Evolutionary conservation across 2,888 invertebrate species (phyloP).

Genomic region (Hydrotaea cyrtoneurina): DNA sequence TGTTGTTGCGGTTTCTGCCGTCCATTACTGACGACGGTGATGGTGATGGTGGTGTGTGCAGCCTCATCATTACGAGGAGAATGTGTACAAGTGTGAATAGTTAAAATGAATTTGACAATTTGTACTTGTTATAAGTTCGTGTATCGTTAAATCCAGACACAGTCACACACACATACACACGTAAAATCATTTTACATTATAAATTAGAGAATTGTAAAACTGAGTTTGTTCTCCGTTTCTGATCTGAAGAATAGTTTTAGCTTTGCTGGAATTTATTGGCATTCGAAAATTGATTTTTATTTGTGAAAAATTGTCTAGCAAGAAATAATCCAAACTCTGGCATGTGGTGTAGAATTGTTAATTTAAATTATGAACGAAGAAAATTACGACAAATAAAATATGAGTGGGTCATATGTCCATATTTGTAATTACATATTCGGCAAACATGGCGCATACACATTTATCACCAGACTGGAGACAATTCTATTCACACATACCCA

Average conservation of each 20-base stretch:
- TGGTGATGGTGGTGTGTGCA: not conserved
- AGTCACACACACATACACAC: not conserved
- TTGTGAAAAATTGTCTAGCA: conserved; percentile 25
- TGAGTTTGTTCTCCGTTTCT: conserved; percentile 6
- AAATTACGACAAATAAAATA: conserved; percentile 9
- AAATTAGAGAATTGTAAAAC: conserved; percentile 27
- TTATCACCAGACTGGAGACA: not conserved
- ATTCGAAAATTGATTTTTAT: conserved; percentile 25
- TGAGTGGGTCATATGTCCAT: not conserved
- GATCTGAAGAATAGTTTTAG: not conserved
- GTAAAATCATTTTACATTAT: conserved; percentile 13
- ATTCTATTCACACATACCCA: no score
- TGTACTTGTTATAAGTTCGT: conserved; percentile 44
- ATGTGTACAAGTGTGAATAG: conserved; percentile 53
- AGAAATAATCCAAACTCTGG: conserved; percentile 25
- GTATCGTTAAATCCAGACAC: conserved; percentile 15
- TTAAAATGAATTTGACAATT: conserved; percentile 63
- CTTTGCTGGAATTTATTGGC: not conserved
- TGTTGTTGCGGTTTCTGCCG: not conserved
- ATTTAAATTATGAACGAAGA: conserved; percentile 14
- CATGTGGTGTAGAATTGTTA: conserved; percentile 35
- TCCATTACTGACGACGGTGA: not conserved
- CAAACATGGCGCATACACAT: not conserved
- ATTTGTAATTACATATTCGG: not conserved
- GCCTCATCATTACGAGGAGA: conserved; percentile 32